Conservation (phyloP, 2,888 invertebrate species). For the Lycocerus yunnanus region DNA sequence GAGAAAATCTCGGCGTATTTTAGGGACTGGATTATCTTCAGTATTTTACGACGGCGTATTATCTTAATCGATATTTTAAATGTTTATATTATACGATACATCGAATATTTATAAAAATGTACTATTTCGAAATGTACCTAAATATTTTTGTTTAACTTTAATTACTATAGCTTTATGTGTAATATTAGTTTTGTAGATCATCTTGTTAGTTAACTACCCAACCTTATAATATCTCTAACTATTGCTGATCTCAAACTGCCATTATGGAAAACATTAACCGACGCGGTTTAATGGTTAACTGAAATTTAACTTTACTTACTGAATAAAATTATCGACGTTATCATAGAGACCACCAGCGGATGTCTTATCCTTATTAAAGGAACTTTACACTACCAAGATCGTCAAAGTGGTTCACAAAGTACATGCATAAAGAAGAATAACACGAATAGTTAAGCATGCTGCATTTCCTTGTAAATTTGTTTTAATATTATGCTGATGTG, state of each 20-base stretch:
- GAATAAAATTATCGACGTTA: not conserved
- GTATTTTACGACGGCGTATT: not conserved
- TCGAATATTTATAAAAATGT: not conserved
- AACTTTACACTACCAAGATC: not conserved
- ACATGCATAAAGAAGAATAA: not conserved
- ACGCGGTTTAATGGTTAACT: not conserved
- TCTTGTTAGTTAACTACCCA: not conserved
- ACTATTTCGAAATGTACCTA: not conserved
- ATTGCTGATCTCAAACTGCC: not conserved
- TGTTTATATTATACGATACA: not conserved
- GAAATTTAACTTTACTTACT: not conserved
- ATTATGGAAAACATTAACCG: not conserved
- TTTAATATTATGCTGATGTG: too few species aligned
- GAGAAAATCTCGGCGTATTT: not conserved
- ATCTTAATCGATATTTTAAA: not conserved
- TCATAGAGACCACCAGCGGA: not conserved
- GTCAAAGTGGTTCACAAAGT: not conserved
- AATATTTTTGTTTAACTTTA: not conserved
- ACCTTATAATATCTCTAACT: not conserved
- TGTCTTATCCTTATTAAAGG: not conserved
- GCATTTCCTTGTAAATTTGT: not conserved
- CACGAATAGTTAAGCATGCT: not conserved
- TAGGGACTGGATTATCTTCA: not conserved
- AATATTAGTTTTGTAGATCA: not conserved
- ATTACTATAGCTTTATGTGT: not conserved